phyloP scores from a whole-genome alignment of 2,113 vertebrate genomes.

The Petrocephalus zakoni region DNA sequence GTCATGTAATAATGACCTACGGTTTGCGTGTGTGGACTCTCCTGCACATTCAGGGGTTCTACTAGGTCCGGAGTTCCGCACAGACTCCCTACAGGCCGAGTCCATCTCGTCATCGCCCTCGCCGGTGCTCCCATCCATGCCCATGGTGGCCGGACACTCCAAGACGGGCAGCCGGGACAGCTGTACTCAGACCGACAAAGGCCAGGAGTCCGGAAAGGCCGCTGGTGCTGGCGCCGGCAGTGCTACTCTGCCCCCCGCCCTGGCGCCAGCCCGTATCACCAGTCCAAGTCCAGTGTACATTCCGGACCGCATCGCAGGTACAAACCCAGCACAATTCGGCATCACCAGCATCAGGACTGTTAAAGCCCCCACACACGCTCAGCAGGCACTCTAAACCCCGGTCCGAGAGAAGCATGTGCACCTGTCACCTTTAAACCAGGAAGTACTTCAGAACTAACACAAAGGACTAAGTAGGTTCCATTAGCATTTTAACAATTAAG shows the following conservation, averaged over 20 bases:
- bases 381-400: conserved; percentile 36
- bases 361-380: not conserved
- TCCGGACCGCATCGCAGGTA: conserved; percentile 63
- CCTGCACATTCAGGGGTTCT: conserved; percentile 70
- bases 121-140: conserved; percentile 82
- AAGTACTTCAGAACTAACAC: not conserved
- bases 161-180: conserved; percentile 94
- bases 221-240: conserved; percentile 50
- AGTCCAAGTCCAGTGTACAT: conserved; percentile 66
- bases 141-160: conserved; percentile 74
- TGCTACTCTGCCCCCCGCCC: conserved; percentile 54
- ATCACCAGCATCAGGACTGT: not conserved
- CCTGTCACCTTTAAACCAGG: not conserved
- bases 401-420: no score
- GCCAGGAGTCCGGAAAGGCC: conserved; percentile 67
- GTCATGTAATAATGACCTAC: not conserved
- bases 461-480: not conserved
- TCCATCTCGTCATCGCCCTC: conserved; percentile 89
- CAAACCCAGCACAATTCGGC: no score
- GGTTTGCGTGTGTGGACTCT: not conserved
- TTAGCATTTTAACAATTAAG: not conserved
- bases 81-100: conserved; percentile 74
- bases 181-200: conserved; percentile 87
- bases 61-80: conserved; percentile 83
- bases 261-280: conserved; percentile 50